phyloP scores from a whole-genome alignment of 1,140 invertebrate genomes.

The Akabosia matsudoensis region DNA sequence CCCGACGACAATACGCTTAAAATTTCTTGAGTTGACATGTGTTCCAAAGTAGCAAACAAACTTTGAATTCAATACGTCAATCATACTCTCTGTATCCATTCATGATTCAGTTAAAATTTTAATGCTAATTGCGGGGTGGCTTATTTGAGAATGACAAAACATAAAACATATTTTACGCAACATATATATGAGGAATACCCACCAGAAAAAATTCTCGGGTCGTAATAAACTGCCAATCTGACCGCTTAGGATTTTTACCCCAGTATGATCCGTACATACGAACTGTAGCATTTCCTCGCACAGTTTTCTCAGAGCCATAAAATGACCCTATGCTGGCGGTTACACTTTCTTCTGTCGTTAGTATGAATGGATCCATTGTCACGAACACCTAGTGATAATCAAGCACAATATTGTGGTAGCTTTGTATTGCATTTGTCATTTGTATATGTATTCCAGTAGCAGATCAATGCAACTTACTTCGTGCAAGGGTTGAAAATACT shows the following conservation, averaged over 20 bases:
- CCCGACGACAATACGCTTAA: no score
- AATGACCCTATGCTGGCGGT: constrained; percentile 49
- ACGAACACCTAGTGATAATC: constrained; percentile 47
- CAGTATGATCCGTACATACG: constrained; percentile 45
- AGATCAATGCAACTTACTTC: constrained; percentile 49
- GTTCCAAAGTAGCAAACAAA: no score
- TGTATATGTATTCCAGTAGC: background rate
- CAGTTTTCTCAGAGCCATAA: constrained; percentile 50
- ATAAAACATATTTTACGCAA: background rate
- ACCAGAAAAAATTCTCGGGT: constrained; percentile 16
- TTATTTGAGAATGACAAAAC: no score
- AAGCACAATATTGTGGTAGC: no score
- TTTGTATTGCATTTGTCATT: no score
- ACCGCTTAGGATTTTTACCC: background rate
- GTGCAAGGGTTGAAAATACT: constrained; percentile 54
- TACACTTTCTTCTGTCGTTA: constrained; percentile 51
- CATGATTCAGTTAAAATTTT: no score
- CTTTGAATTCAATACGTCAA: no score
- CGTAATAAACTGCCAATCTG: constrained; percentile 17
- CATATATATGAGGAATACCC: background rate
- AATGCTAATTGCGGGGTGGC: no score
- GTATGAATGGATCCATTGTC: constrained; percentile 50
- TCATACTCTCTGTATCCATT: no score
- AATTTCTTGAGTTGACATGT: no score
- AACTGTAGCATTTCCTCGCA: constrained; percentile 51